Evolutionary conservation across 1,140 invertebrate species (phyloP).

Genomic region (Hyles euphorbiae): DNA sequence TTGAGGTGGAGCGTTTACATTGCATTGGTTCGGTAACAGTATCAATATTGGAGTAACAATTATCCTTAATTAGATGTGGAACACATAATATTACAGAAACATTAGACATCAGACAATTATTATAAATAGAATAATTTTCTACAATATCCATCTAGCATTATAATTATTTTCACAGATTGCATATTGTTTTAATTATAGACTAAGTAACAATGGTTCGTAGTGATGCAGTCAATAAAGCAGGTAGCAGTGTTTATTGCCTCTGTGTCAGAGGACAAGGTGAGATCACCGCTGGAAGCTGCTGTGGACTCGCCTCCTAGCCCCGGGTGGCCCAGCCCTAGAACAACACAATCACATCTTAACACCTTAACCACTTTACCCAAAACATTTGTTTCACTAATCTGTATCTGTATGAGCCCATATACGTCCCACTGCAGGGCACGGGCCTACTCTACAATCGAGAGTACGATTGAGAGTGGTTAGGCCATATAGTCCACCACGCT

Average conservation of each 20-base stretch:
- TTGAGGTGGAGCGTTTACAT: conserved; percentile 77
- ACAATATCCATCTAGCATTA: conserved; percentile 75
- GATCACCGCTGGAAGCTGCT: conserved; percentile 71
- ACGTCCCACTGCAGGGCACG: no score
- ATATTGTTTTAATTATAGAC: conserved; percentile 78
- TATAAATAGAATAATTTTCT: conserved; percentile 77
- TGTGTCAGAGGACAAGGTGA: conserved; percentile 65
- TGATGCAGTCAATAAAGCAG: conserved; percentile 75
- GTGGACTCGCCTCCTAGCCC: conserved; percentile 71
- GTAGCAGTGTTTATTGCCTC: conserved; percentile 76
- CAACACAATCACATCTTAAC: conserved; percentile 18
- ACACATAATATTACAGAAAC: conserved; percentile 78
- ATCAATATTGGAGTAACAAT: conserved; percentile 75
- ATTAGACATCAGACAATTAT: conserved; percentile 81
- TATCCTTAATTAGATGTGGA: conserved; percentile 76
- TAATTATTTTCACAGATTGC: conserved; percentile 80
- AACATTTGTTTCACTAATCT: background rate
- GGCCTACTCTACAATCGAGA: no score
- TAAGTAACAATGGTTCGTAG: conserved; percentile 76
- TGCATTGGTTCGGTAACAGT: conserved; percentile 80
- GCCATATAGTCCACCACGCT: no score
- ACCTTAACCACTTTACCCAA: background rate
- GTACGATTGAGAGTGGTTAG: no score
- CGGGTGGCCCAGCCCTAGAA: conserved; percentile 73
- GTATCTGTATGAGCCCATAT: no score